Evolutionary conservation across 1,140 invertebrate genomes (phyloP).

Genomic region (Bombus confusus): DNA sequence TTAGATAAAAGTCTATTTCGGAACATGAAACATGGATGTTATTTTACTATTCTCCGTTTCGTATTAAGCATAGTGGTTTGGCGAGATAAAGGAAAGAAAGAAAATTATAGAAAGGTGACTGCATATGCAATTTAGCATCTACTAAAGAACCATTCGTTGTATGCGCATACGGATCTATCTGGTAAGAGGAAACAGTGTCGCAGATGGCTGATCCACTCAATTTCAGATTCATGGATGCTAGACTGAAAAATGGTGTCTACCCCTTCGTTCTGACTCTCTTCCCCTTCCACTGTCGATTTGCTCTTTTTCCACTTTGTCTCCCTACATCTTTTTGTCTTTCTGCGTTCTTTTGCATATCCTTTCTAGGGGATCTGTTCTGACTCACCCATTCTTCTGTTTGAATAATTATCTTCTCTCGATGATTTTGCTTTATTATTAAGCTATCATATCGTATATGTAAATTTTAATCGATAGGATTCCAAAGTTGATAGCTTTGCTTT

Average conservation of each 20-base stretch:
- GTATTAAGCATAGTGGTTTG: not conserved
- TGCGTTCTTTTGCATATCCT: slow-evolving; percentile 21
- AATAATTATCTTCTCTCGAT: slow-evolving; percentile 3
- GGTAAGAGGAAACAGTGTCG: slow-evolving; percentile 55
- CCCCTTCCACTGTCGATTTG: not conserved
- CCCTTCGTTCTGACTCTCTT: slow-evolving; percentile 40
- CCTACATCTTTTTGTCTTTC: not conserved
- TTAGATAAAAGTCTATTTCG: too few relatives aligned
- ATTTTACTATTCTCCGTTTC: not conserved
- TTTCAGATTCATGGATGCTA: slow-evolving; percentile 72
- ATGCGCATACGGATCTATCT: slow-evolving; percentile 40
- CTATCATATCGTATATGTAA: not conserved
- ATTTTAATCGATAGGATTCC: not conserved
- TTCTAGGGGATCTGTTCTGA: not conserved
- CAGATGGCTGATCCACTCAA: slow-evolving; percentile 71
- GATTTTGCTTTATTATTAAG: not conserved
- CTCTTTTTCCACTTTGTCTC: slow-evolving; percentile 27
- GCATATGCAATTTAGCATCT: slow-evolving; percentile 22
- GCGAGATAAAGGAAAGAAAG: not conserved
- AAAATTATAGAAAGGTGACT: not conserved
- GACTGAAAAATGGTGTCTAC: slow-evolving; percentile 69
- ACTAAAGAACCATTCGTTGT: slow-evolving; percentile 5
- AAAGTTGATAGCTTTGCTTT: not conserved
- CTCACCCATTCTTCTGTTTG: not conserved
- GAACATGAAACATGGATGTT: not conserved